Evolutionary conservation across 2,113 vertebrate genomes (phyloP), one percentile per base, ranked within the genome.

Genomic region (Irena cyanogastra): DNA sequence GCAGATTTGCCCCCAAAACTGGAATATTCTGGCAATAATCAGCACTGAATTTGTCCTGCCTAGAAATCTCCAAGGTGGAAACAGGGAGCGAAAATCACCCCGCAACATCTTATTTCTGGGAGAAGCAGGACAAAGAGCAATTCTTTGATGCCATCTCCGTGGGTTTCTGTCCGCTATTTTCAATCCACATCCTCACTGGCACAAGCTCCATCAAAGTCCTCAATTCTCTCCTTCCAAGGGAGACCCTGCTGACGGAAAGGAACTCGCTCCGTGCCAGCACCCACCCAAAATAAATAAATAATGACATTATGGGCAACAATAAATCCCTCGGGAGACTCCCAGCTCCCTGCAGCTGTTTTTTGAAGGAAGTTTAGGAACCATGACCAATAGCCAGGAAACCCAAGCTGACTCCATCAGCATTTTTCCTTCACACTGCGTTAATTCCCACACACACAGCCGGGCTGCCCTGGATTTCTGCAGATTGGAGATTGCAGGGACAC

Each of bases 341-440:
- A 76, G 72, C 50, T 93, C 87, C 82, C 69, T 82, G 81, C 91
- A 93, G 91, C 91, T 95, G 91, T 87, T 95, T 89, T 45, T 37
- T 64, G 72, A 66, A 60, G 94, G 87, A 91, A 89, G 74, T 45
- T 50, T 53, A 52, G 82, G 85, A 70, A 20, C 72, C 72, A 56
- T 83, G 80, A 92, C 94, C 91, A 47, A 70, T 6, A n/a, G 61
- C 60, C 64, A 66, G 86, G 87, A 92, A 96, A 78, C 39, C 86
- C 81, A 31, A 93, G 44, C 49, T 37, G 86, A 52, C 87, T 64
- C 89, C 87, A 21, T 19, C 9, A 81, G 72, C 31, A 2, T 79
- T 94, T 94, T 75, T 37, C 65, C 42, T 81, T 91, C 89, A n/a
- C 88, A 45, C 54, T 1, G 0, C 7, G 13, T 71, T 96, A 53